phyloP scores from a whole-genome alignment of 2,797 vertebrate genomes.

The Sciurus carolinensis region DNA sequence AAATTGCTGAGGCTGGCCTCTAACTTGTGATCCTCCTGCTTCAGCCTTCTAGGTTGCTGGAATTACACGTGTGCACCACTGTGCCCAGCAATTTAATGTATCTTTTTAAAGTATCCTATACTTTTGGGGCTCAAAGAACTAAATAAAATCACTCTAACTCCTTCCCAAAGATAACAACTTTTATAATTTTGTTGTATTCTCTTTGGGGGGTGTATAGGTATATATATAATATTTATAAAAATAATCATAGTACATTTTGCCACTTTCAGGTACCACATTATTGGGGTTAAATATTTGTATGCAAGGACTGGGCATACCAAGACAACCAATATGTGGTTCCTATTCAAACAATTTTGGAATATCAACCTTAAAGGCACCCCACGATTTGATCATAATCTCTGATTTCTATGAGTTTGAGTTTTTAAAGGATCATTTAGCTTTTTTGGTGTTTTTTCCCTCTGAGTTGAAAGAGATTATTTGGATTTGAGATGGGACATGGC shows the following conservation, averaged over 20 bases:
- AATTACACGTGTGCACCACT: too few species aligned
- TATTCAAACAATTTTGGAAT: slow-evolving; percentile 35
- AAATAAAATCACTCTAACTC: slow-evolving; percentile 12
- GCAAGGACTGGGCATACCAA: background rate
- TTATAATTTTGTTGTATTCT: slow-evolving; percentile 46
- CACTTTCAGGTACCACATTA: background rate
- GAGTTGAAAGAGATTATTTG: slow-evolving; percentile 28
- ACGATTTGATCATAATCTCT: slow-evolving; percentile 47
- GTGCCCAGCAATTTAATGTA: background rate
- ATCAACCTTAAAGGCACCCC: background rate
- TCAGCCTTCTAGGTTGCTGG: too few species aligned
- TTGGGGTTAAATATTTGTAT: slow-evolving; percentile 43
- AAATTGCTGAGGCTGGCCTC: too few species aligned
- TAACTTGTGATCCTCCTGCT: too few species aligned
- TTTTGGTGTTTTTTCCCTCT: background rate
- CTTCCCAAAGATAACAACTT: slow-evolving; percentile 27
- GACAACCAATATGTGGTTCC: background rate
- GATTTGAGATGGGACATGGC: background rate
- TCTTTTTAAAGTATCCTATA: background rate
- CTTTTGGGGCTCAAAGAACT: slow-evolving; percentile 29
- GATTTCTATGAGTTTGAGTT: slow-evolving; percentile 5
- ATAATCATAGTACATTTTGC: background rate
- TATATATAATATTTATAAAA: slow-evolving; percentile 39
- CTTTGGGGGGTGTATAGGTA: background rate
- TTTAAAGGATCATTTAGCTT: slow-evolving; percentile 55